These are phyloP conservation scores for Metopolophium dirhodum DNA, from an alignment of 1,140 invertebrate genomes.

Conservation along the genomic window DNA sequence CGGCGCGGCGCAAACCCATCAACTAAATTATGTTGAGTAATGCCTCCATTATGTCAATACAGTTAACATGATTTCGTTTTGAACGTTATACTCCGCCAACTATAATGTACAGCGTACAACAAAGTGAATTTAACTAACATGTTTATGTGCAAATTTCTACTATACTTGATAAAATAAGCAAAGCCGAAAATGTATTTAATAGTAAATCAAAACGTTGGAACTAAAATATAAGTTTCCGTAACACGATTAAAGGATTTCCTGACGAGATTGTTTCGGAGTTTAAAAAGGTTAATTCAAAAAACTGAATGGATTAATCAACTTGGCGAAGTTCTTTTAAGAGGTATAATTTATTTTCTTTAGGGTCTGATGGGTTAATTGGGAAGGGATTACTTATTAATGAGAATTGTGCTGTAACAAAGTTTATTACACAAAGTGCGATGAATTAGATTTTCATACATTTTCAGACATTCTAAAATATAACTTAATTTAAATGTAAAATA, in stretches of 20 bases:
- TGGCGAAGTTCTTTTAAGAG: slow-evolving; percentile 49
- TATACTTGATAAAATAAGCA: background rate
- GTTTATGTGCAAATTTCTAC: background rate
- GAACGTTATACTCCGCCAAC: background rate
- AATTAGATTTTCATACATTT: slow-evolving; percentile 28
- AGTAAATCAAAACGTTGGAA: slow-evolving; percentile 30
- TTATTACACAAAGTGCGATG: slow-evolving; percentile 35
- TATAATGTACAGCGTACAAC: background rate
- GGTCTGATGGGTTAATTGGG: slow-evolving; percentile 48
- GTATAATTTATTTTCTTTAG: slow-evolving; percentile 52
- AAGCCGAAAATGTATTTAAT: slow-evolving; percentile 5
- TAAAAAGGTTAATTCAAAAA: slow-evolving; percentile 54
- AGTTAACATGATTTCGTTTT: slow-evolving; percentile 3
- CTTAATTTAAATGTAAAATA: slow-evolving; percentile 1
- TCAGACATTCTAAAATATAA: slow-evolving; percentile 20
- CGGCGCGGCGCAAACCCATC: background rate
- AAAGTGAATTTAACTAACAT: slow-evolving; percentile 18
- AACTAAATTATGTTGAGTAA: slow-evolving; percentile 1
- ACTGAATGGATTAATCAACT: slow-evolving; percentile 42
- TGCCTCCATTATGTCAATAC: slow-evolving; percentile 3
- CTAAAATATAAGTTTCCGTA: slow-evolving; percentile 45
- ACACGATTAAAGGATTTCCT: slow-evolving; percentile 48
- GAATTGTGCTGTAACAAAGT: slow-evolving; percentile 45
- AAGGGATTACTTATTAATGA: slow-evolving; percentile 51
- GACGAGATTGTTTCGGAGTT: slow-evolving; percentile 46